Evolutionary conservation across 2,113 vertebrate genomes (phyloP), one percentile per base, ranked within the genome.

Genomic region (Plestiodon gilberti): DNA sequence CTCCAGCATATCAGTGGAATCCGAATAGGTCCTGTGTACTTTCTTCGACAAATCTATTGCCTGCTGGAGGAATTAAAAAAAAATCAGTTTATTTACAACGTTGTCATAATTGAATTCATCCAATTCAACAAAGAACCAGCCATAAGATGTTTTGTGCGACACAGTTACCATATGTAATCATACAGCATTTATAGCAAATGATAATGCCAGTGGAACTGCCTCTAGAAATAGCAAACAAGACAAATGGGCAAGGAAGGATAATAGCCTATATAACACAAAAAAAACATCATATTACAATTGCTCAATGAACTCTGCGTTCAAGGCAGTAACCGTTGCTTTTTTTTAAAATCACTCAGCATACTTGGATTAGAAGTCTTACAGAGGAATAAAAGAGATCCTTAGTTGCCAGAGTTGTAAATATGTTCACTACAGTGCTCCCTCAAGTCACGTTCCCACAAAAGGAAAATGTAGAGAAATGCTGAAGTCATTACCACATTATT

Each of bases 21-120:
- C 40, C 64, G 85, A 86, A 62, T 91, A 89, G 90, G 83, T 78
- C 81, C 92, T 87, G n/a, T 90, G 88, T 73, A 91, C 90, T 87
- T 93, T 94, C 80, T 94, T 91, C 81, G 86, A 82, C 74, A 94
- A 88, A 93, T 95, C 92, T 91, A 90, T 84, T 71, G 20, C 88
- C 96, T 97, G 90, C 90, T 82, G 89, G 94, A 91, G 28, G 78
- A 89, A 90, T 94, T 38, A 2, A 1, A 8, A 20, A 55, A 38
- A 84, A 76, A 83, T 20, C 28, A 22, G 93, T 67, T 94, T 91
- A 91, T 88, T 30, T 83, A 78, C 48, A 55, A 77, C 78, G 89
- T 85, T 81, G 83, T 79, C 78, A 38, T 48, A 83, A 83, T 75
- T 91, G 59, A 89, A 86, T 82, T 88, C 78, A 33, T 87, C 82